Percentiles rank a stretch among this genome's conserved stretches.
phyloP scores from a whole-genome alignment of 2,888 invertebrate genomes.

The Lasius fuliginosus region DNA sequence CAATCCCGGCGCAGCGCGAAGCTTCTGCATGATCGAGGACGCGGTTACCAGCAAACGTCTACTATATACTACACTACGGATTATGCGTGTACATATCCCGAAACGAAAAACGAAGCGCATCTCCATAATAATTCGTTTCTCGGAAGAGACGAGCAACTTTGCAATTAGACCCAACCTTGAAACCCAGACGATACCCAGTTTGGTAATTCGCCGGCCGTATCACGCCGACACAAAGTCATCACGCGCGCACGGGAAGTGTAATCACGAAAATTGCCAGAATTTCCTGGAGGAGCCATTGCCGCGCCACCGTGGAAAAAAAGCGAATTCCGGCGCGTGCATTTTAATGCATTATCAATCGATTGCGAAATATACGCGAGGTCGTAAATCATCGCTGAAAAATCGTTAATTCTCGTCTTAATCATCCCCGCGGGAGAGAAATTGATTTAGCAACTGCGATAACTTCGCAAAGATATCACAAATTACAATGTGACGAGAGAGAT shows the following conservation, averaged over 20 bases:
- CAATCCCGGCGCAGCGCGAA: conserved; percentile 36
- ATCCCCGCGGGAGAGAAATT: conserved; percentile 31
- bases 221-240: conserved; percentile 42
- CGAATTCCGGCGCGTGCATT: background rate
- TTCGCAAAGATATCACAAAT: conserved; percentile 29
- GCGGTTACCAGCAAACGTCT: conserved; percentile 16
- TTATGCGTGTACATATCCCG: conserved; percentile 22
- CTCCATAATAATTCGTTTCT: conserved; percentile 78
- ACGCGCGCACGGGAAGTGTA: conserved; percentile 38
- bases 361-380: conserved; percentile 1
- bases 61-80: background rate
- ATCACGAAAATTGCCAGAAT: conserved; percentile 58
- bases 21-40: conserved; percentile 53
- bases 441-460: conserved; percentile 33
- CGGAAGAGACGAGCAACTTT: conserved; percentile 71
- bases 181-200: conserved; percentile 72
- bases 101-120: conserved; percentile 51
- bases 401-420: conserved; percentile 22
- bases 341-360: conserved; percentile 35
- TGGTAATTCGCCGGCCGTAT: conserved; percentile 69
- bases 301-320: background rate
- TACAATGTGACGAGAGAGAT: conserved; percentile 12
- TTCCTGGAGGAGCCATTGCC: conserved; percentile 15
- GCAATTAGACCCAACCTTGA: conserved; percentile 75
- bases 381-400: conserved; percentile 26